Conservation (phyloP, 2,797 vertebrate species). For the Acipenser transmontanus region DNA sequence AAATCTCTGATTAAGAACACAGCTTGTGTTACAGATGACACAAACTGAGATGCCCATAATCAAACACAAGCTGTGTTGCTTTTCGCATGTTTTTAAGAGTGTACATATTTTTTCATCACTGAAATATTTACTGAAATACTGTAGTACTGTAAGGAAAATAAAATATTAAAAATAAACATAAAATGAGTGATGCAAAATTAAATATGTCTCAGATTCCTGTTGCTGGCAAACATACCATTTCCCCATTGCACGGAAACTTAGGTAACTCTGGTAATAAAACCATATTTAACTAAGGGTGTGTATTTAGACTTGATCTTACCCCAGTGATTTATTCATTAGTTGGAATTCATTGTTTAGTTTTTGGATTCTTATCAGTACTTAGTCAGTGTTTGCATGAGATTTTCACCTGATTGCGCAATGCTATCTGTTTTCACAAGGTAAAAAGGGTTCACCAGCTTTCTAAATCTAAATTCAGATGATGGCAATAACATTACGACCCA, state of each 20-base stretch:
- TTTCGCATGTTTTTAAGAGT: too few relatives aligned
- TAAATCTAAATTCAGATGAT: background rate
- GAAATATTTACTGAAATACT: too few relatives aligned
- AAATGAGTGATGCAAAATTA: background rate
- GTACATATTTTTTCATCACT: too few relatives aligned
- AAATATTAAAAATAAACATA: too few relatives aligned
- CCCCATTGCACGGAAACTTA: background rate
- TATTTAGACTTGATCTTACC: conserved; percentile 71
- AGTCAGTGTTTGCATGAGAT: conserved; percentile 70
- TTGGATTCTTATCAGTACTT: conserved; percentile 71
- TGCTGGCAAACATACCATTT: background rate
- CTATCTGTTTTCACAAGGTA: conserved; percentile 48
- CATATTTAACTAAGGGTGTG: conserved; percentile 70
- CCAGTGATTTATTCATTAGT: conserved; percentile 79
- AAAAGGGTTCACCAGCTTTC: conserved; percentile 9
- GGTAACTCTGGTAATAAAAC: conserved; percentile 62
- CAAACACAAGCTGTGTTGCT: too few relatives aligned
- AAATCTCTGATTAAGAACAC: too few relatives aligned
- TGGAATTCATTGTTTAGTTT: conserved; percentile 75
- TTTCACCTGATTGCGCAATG: conserved; percentile 65
- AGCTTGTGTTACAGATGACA: too few relatives aligned
- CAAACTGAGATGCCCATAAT: too few relatives aligned
- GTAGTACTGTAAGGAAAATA: too few relatives aligned
- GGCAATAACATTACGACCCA: too few relatives aligned
- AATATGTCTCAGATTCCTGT: background rate